phyloP scores from a whole-genome alignment of 1,140 invertebrate genomes.

The Atta cephalotes region DNA sequence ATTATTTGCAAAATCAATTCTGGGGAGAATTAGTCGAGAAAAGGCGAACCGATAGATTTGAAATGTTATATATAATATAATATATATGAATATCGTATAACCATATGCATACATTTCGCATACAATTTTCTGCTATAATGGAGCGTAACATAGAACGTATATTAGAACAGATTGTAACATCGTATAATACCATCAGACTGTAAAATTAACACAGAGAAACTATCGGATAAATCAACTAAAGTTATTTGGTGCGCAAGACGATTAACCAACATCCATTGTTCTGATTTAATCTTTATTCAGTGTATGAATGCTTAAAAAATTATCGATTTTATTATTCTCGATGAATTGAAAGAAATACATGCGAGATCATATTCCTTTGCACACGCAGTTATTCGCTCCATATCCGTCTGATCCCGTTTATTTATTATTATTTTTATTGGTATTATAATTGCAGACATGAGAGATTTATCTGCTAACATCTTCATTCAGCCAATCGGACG shows the following conservation, averaged over 20 bases:
- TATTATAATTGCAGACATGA: constrained; percentile 46
- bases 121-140: constrained; percentile 8
- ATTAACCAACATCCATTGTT: constrained; percentile 7
- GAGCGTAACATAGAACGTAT: constrained; percentile 5
- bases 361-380: constrained; percentile 1
- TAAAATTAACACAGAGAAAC: constrained; percentile 7
- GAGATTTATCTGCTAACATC: constrained; percentile 31
- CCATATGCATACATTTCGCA: too few species aligned
- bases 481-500: constrained; percentile 45
- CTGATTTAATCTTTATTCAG: constrained; percentile 10
- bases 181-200: constrained; percentile 25
- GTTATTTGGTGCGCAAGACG: background rate
- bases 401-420: background rate
- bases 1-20: constrained; percentile 5
- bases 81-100: too few species aligned
- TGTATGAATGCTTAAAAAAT: background rate
- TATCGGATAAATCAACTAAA: background rate
- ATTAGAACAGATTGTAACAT: background rate
- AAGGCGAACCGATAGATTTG: background rate
- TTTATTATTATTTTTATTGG: constrained; percentile 44
- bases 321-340: constrained; percentile 7
- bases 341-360: constrained; percentile 30
- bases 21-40: background rate
- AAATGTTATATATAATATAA: too few species aligned
- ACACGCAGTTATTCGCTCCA: background rate